Base-by-base conservation (phyloP, 1,140 invertebrate genomes). In the Papilio xuthus region DNA sequence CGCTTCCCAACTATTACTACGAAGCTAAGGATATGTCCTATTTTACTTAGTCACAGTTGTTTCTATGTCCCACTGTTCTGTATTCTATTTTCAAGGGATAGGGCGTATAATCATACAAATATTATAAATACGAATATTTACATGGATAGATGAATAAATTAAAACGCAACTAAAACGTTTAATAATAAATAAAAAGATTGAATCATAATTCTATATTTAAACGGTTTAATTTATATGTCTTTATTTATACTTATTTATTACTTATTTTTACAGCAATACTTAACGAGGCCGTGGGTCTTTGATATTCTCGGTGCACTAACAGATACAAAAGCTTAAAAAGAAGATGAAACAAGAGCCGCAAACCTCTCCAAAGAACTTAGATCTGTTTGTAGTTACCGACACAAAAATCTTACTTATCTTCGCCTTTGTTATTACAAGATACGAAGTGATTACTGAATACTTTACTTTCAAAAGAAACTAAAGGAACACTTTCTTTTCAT, bases 41-140 rank as follows among this genome's bases (percentile, higher is more conserved):
- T 67, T 67, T 67, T 67, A 67, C 60, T 67, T 32, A 67, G 26
- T 67, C 26, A 67, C 60, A 67, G 60, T 67, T 67, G 26, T 67
- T 67, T 67, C 26, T 28, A 18, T 7, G 32, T 28, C 10, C 18
- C 44, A 47, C 15, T 15, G 56, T 26, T 28, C 10, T 26, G 23
- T 26, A 60, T 28, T 26, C 23, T 60, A 60, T 60, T 26, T 12
- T 60, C 18, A n/a, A 7, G 10, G 10, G 20, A 26, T 12, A 23
- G 50, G 4, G 15, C 15, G 4, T 0, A 60, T 60, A 26, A 26
- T n/a, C n/a, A n/a, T n/a, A n/a, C n/a, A n/a, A n/a, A n/a, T n/a
- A n/a, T n/a, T n/a, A n/a, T n/a, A n/a, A n/a, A n/a, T n/a, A n/a
- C n/a, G n/a, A n/a, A n/a, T n/a, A n/a, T n/a, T n/a, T n/a, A n/a